phyloP scores from a whole-genome alignment of 2,888 invertebrate species.

The Leucophenga montana region DNA sequence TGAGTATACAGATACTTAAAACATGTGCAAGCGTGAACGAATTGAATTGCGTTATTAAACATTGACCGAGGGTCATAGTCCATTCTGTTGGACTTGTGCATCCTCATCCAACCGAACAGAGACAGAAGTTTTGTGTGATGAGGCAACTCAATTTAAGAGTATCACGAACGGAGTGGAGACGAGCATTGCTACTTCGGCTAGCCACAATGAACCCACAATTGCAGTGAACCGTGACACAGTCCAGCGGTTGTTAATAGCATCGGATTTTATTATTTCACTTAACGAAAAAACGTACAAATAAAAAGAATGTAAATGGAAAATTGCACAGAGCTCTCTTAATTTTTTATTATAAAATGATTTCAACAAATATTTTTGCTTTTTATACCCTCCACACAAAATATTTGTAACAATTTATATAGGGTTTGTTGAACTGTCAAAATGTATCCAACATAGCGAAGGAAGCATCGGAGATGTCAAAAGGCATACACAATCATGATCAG shows the following conservation, averaged over 20 bases:
- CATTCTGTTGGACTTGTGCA: background rate
- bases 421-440: no score
- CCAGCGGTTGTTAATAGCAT: background rate
- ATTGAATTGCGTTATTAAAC: conserved; percentile 11
- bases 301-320: background rate
- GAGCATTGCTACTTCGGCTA: background rate
- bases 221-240: conserved; percentile 2
- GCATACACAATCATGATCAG: no score
- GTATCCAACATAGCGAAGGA: no score
- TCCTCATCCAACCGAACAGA: background rate
- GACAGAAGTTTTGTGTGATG: background rate
- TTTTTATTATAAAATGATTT: no score
- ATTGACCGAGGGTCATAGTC: background rate
- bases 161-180: background rate
- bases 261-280: conserved; percentile 17
- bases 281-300: background rate
- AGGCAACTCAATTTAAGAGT: background rate
- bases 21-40: background rate
- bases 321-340: no score
- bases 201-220: conserved; percentile 14
- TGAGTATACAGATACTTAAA: background rate
- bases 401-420: no score
- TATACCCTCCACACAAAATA: no score
- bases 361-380: no score
- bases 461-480: no score